Evolutionary conservation across 1,140 invertebrate species (phyloP), one percentile per base, ranked within the genome.

Genomic region (Zophobas morio): DNA sequence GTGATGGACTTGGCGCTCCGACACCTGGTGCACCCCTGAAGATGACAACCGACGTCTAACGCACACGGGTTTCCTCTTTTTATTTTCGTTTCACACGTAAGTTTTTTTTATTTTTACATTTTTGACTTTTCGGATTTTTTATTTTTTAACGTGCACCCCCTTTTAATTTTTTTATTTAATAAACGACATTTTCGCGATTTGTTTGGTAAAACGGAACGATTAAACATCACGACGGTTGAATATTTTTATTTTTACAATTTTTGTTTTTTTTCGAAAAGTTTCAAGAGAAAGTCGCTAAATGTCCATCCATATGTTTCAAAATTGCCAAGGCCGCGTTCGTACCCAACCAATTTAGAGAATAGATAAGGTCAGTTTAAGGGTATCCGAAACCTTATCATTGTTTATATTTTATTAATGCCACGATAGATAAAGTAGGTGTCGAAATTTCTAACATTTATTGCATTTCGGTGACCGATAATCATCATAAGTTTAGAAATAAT

Each of bases 21-120:
- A 66, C 60, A 74, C 75, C 49, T 74, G 78, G 75, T 79, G 78
- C 75, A 54, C 53, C 76, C 53, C 49, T 76, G 79, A 70, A 74
- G 77, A 78, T 74, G 80, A 60, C 78, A 57, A 46, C 70, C 60
- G 60, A 54, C 47, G 39, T 70, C 20, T 76, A 42, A 66, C 60
- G 39, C 35, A 37, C 20, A 66, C 60, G 5, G 37, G 8, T 33
- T 32, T 34, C 37, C 5, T 42, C 42, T 32, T 72, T 72, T 72
- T 51, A 75, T 73, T 73, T 57, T 57, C 57, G 39, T 56, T 42
- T 75, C 70, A 51, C 74, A 57, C 33, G 78, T 79, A 72, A 79
- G 78, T 79, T 71, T 74, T 70, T 66, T 75, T 66, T 70, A 71
- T 72, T 72, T 72, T 72, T 51, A 8, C 47, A 47, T 71, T 71